Evolutionary conservation across 2,113 vertebrate species (phyloP), one percentile per base, ranked within the genome.

Genomic region (Calyptommatus sinebrachiatus): DNA sequence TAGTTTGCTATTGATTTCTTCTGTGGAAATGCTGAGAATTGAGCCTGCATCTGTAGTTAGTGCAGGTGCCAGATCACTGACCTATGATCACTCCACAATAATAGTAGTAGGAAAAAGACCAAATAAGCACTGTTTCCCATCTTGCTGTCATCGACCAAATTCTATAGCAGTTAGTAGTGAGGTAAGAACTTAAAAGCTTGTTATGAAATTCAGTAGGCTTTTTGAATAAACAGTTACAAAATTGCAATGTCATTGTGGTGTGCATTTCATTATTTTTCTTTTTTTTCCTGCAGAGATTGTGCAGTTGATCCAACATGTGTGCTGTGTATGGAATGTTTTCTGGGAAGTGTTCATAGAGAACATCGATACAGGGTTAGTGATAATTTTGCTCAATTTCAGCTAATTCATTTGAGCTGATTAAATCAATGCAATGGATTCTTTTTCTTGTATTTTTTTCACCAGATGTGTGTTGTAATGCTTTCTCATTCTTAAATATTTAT

Each of bases 261-360:
- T 63, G 28, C n/a, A 41, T 45, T 45, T 63, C 6, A 2, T 24
- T 7, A 0, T 72, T 60, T 78, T 60, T 91, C 41, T 86, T 86
- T 73, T 18, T 21, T 69, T 60, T 20, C 86, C 18, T 89, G 91
- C 93, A 96, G 98, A 92, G 97, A 99, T 88, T 99, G 98, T 90
- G 98, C 98, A 22, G 97, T 99, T 62, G 98, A 99, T 86, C 97
- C 98, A 22, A 99, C 98, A 31, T 99, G 98, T 91, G 98, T 99
- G 71, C 93, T 99, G 70, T 99, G 98, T 89, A 99, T 99, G 98
- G 96, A 98, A 92, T 99, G 98, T 92, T 99, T 99, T 95, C 92
- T 99, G 90, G 96, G 96, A 86, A 99, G 98, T 79, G 92, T 97
- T 87, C 98, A 99, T 86, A 97, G 96, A 95, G 96, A 98, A 14